Evolutionary conservation across 2,797 vertebrate genomes (phyloP).

Genomic region (Sebastes goodei): DNA sequence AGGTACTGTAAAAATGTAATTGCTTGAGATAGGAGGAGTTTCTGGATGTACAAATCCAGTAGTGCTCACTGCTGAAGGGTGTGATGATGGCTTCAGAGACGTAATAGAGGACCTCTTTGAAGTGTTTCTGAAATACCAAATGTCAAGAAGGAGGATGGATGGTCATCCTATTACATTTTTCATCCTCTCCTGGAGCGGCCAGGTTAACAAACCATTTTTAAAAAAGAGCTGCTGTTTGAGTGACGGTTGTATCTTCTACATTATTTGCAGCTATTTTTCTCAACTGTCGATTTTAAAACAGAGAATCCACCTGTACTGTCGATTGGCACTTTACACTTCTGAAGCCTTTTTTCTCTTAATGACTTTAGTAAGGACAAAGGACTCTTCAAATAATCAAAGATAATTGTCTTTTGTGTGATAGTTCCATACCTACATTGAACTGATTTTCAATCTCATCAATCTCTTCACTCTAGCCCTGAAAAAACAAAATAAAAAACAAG

Average conservation of each 20-base stretch:
- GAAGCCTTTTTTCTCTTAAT: neutral
- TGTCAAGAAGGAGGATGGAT: conserved; percentile 53
- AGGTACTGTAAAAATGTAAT: conserved; percentile 12
- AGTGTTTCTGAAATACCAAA: conserved; percentile 67
- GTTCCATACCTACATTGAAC: neutral
- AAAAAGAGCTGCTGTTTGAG: conserved; percentile 2
- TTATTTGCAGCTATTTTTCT: neutral
- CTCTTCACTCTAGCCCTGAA: neutral
- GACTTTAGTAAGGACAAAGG: no score
- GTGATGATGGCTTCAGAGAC: conserved; percentile 21
- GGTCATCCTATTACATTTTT: conserved; percentile 30
- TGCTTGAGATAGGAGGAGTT: conserved; percentile 10
- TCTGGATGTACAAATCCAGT: conserved; percentile 6
- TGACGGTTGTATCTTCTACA: neutral
- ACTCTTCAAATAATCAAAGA: conserved; percentile 4
- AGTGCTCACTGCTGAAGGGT: conserved; percentile 8
- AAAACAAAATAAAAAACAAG: neutral
- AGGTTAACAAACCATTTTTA: conserved; percentile 33
- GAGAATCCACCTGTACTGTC: neutral
- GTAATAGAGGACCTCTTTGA: conserved; percentile 50
- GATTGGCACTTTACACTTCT: neutral
- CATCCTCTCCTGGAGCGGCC: conserved; percentile 16
- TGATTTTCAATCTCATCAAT: neutral
- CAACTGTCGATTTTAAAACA: neutral
- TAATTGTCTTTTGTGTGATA: neutral